These are phyloP conservation scores for Eupristina koningsbergeri DNA, from an alignment of 1,140 invertebrate species.

Conservation along the genomic window DNA sequence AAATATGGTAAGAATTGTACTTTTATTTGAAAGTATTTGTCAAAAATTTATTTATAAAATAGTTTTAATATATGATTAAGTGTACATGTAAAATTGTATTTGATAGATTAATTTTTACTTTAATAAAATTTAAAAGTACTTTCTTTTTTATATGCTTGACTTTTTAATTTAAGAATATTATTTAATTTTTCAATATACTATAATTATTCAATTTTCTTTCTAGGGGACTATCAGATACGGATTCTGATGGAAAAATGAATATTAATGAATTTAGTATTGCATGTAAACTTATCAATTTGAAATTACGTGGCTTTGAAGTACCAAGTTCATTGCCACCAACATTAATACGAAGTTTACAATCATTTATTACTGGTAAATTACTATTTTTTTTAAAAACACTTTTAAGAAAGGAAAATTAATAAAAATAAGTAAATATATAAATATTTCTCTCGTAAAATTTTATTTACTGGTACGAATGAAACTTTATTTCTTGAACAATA, in stretches of 20 bases:
- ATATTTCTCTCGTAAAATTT: slow-evolving; percentile 2
- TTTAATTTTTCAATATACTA: not conserved
- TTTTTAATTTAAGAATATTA: not conserved
- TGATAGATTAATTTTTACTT: too few species aligned
- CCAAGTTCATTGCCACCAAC: slow-evolving; percentile 87
- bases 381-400: not conserved
- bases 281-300: slow-evolving; percentile 96
- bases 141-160: not conserved
- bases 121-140: too few species aligned
- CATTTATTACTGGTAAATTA: slow-evolving; percentile 69
- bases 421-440: too few species aligned
- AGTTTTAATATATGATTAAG: too few species aligned
- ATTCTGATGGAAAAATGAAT: slow-evolving; percentile 97
- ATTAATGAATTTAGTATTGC: slow-evolving; percentile 97
- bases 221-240: slow-evolving; percentile 94
- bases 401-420: not conserved
- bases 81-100: too few species aligned
- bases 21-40: not conserved
- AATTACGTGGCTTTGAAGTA: slow-evolving; percentile 91
- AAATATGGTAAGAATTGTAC: slow-evolving; percentile 86
- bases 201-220: slow-evolving; percentile 56
- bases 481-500: not conserved
- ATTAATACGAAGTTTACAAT: slow-evolving; percentile 79
- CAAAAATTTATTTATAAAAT: not conserved
- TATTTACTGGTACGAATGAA: slow-evolving; percentile 30